Evolutionary conservation across 2,888 invertebrate species (phyloP), one percentile per base, ranked within the genome.

Genomic region (Cosmorhoe ocellata): DNA sequence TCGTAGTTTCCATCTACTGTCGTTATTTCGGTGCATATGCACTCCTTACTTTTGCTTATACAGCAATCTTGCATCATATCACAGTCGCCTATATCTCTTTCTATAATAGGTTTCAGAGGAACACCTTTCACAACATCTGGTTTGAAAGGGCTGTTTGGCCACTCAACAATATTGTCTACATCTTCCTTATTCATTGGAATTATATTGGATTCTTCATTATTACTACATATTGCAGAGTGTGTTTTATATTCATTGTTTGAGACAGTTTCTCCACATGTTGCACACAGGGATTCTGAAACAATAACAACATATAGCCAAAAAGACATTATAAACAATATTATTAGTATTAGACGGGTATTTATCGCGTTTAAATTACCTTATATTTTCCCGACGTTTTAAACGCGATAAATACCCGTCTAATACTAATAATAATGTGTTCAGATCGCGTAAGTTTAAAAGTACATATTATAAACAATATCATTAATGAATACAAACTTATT

Each of bases 11-110:
- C 61, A 3, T 64, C 61, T 10, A 52, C 54, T 45, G 59, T 60
- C 6, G 70, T 38, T 51, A 79, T 81, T 69, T 84, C 75, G 37
- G 64, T 69, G 64, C 83, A 82, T 12, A n/a, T n/a, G n/a, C n/a
- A n/a, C n/a, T 84, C 68, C n/a, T 63, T 66, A 1, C 63, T 69
- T 5, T 58, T 66, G 49, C 74, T 69, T 18, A 82, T 73, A 58
- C 84, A 84, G 22, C 64, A 61, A 0, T 80, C 82, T 56, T 82
- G 51, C 42, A 69, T 67, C 40, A 69, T 51, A 62, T 77, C 74
- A 52, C 83, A 83, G 45, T 63, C 68, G 22, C 49, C 66, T 2
- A 69, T 40, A 42, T 69, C 64, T 33, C 54, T 62, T 27, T 58
- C n/a, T n/a, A n/a, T n/a, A n/a, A n/a, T n/a, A n/a, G n/a, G n/a